A percentile compares a stretch with the other conserved stretches of the same genome.
These are phyloP conservation scores for Nesidiocoris tenuis DNA, from an alignment of 2,888 invertebrate species.

Conservation along the genomic window DNA sequence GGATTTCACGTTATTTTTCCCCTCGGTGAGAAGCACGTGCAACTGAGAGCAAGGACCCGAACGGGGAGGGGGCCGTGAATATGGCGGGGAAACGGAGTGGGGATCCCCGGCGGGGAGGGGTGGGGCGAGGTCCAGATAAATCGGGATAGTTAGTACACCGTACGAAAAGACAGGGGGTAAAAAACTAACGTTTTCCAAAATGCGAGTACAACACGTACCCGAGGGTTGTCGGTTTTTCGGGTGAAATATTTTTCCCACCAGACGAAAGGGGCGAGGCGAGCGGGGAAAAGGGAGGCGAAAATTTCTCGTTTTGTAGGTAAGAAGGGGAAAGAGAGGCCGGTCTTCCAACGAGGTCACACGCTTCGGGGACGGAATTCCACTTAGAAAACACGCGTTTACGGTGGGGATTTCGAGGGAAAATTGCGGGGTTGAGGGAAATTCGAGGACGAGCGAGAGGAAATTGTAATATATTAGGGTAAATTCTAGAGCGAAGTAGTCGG, in stretches of 20 bases:
- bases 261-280: background rate
- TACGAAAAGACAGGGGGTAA: background rate
- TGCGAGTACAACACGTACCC: background rate
- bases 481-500: no score
- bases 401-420: no score
- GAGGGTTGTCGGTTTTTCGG: background rate
- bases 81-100: background rate
- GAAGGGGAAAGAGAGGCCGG: background rate
- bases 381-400: background rate
- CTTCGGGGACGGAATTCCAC: background rate
- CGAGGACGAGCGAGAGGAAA: no score
- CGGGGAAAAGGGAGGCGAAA: background rate
- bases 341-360: background rate
- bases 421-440: no score
- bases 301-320: background rate
- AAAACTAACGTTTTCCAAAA: background rate
- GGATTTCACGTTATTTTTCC: background rate
- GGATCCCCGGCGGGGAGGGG: background rate
- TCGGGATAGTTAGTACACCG: background rate
- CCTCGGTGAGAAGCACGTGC: background rate
- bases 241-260: background rate
- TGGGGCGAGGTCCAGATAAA: background rate
- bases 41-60: background rate
- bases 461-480: no score
- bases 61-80: background rate